Evolutionary conservation across 2,113 vertebrate species (phyloP), one percentile per base, ranked within the genome.

Genomic region (Speoplatyrhinus poulsoni): DNA sequence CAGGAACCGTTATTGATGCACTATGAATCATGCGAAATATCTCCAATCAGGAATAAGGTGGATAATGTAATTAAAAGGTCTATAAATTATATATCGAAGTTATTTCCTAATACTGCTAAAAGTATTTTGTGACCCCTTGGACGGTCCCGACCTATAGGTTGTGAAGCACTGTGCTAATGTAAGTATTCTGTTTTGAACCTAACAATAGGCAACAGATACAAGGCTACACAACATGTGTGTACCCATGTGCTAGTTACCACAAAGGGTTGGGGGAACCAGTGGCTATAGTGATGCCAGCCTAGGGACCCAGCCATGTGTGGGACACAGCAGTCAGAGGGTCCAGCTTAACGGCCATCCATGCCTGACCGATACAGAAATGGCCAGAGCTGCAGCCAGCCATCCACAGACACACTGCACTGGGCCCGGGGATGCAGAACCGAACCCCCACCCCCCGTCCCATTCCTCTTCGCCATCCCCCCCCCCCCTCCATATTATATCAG

Each of bases 221-320:
- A 56, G 63, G 67, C 65, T 73, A 26, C 26, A 26, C 26, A 26
- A 26, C 2, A 26, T 26, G 26, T 26, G 11, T 15, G 56, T 61
- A 16, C 15, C 13, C 36, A 9, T 79, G 69, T 62, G 63, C 60
- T 75, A 17, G 56, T 71, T 75, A 19, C 64, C 79, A 77, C 50
- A 12, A 63, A 72, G 67, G 48, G 72, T 58, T 78, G 13, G 11
- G 57, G 26, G 26, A 26, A 26, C 26, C 67, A 68, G 71, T 72
- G 73, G 17, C 17, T 56, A 26, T 26, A 73, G 67, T 61, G 50
- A 73, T 63, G 60, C 4, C 36, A 8, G 73, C 58, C 46, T 69
- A 1, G 7, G 75, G 70, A 81, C 69, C 71, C 79, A 81, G 73
- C 78, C 82, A 83, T 82, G 85, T 86, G 86, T 87, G 80, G 87